Evolutionary conservation across 2,797 vertebrate genomes (phyloP).

Genomic region (Threskiornis aethiopicus): DNA sequence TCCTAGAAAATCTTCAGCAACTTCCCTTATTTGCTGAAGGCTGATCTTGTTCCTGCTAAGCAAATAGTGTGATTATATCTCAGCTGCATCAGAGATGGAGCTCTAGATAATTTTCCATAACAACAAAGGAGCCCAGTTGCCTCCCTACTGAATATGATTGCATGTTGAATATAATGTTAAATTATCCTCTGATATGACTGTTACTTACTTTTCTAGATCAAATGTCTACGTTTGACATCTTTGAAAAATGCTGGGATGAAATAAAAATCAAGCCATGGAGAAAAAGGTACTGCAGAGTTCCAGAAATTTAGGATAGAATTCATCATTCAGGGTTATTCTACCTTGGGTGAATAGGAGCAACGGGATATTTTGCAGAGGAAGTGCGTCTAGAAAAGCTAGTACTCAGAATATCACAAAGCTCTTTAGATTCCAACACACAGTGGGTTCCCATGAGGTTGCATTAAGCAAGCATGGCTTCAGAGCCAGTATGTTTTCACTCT

Average conservation of each 20-base stretch:
- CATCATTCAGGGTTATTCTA: not conserved
- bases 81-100: not conserved
- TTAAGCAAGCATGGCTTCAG: not conserved
- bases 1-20: not conserved
- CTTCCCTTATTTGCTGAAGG: not conserved
- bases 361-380: not conserved
- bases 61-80: not conserved
- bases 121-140: not conserved
- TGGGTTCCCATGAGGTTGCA: not conserved
- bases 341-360: not conserved
- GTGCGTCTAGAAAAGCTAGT: not conserved
- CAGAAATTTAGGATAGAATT: not conserved
- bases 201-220: conserved; percentile 7
- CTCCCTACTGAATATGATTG: not conserved
- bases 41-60: not conserved
- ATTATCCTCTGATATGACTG: not conserved
- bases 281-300: not conserved
- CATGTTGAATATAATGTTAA: not conserved
- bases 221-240: not conserved
- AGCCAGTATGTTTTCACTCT: not conserved
- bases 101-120: not conserved
- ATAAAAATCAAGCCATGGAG: not conserved
- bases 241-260: not conserved
- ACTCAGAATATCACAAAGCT: not conserved
- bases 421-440: not conserved